A percentile compares a stretch with the other conserved stretches of the same genome.
These are phyloP conservation scores for Thereva nobilitata DNA, from an alignment of 2,888 invertebrate genomes.

Conservation along the genomic window DNA sequence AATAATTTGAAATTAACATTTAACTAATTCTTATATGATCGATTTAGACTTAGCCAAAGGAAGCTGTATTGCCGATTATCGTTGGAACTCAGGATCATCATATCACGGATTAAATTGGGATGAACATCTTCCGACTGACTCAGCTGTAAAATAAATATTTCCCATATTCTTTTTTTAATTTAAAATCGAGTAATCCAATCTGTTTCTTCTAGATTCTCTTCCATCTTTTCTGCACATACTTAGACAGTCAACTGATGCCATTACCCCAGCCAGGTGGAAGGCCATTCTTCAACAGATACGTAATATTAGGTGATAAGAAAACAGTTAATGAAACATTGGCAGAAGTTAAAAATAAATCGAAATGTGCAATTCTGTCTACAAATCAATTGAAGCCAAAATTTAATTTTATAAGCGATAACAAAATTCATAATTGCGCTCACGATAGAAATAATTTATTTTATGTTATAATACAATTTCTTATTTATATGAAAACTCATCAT, in stretches of 20 bases:
- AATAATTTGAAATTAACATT: background rate
- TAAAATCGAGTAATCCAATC: conserved; percentile 16
- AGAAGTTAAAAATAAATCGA: conserved; percentile 55
- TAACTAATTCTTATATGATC: conserved; percentile 2
- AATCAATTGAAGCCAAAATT: conserved; percentile 56
- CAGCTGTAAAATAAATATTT: conserved; percentile 64
- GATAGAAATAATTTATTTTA: conserved; percentile 90
- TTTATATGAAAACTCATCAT: conserved; percentile 73
- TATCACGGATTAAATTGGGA: conserved; percentile 79
- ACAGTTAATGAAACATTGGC: conserved; percentile 54
- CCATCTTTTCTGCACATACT: conserved; percentile 81
- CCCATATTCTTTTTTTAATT: background rate
- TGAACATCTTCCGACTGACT: conserved; percentile 82
- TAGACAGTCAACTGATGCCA: conserved; percentile 79
- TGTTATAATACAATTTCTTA: conserved; percentile 79
- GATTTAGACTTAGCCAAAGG: conserved; percentile 72
- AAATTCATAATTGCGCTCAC: conserved; percentile 69
- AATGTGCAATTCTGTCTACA: conserved; percentile 56
- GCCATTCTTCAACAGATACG: conserved; percentile 63
- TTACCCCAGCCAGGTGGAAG: conserved; percentile 69
- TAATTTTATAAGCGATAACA: conserved; percentile 63
- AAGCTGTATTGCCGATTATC: conserved; percentile 86
- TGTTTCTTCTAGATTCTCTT: conserved; percentile 69
- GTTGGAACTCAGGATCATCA: conserved; percentile 82
- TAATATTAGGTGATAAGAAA: conserved; percentile 56